These are phyloP conservation scores for Polypterus senegalus DNA, from an alignment of 2,113 vertebrate species.

Conservation along the genomic window DNA sequence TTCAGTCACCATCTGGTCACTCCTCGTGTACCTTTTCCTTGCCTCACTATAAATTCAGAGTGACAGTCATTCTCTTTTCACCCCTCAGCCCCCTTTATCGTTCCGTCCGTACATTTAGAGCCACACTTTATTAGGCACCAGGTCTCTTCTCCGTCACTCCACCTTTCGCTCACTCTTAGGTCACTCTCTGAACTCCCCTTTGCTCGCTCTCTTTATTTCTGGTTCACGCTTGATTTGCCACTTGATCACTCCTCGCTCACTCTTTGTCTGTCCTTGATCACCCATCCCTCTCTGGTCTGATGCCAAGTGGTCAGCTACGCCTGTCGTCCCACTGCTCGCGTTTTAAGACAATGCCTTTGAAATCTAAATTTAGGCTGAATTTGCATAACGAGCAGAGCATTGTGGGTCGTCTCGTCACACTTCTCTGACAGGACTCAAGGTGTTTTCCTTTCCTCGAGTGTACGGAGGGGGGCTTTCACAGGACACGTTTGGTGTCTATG, in stretches of 20 bases:
- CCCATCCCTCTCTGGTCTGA: constrained; percentile 29
- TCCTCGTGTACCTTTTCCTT: background rate
- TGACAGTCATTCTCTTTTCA: constrained; percentile 23
- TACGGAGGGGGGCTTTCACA: too few species aligned
- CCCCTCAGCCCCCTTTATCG: constrained; percentile 4
- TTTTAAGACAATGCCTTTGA: too few species aligned
- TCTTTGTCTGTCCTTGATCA: constrained; percentile 19
- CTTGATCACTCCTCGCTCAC: background rate
- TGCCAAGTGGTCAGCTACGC: too few species aligned
- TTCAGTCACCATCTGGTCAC: background rate
- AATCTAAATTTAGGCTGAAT: too few species aligned
- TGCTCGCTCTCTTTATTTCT: background rate
- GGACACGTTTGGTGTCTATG: too few species aligned
- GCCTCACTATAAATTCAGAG: background rate
- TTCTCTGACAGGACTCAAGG: too few species aligned
- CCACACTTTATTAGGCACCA: too few species aligned
- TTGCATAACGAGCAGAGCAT: too few species aligned
- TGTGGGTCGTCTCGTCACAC: too few species aligned
- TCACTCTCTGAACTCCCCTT: background rate
- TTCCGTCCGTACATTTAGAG: constrained; percentile 11
- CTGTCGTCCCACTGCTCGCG: too few species aligned
- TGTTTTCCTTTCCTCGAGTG: too few species aligned
- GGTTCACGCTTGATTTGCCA: background rate
- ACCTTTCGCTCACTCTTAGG: background rate
- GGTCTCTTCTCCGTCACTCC: constrained; percentile 17